phyloP scores from a whole-genome alignment of 92 coral and sea anemone genomes.

The Chrysogorgia sp. region DNA sequence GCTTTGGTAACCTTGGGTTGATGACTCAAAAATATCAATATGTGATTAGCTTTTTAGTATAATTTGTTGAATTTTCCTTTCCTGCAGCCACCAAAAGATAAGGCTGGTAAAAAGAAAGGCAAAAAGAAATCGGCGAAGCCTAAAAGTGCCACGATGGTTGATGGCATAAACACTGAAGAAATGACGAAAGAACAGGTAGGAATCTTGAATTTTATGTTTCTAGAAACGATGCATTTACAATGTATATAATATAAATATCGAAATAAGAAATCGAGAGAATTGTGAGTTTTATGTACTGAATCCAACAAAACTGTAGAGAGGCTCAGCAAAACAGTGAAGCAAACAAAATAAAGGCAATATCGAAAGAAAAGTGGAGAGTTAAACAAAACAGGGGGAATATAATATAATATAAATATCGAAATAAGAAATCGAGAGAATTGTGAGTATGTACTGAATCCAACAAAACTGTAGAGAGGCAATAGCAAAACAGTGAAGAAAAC shows the following conservation, averaged over 20 bases:
- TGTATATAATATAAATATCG: background rate
- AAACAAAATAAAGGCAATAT: too few species aligned
- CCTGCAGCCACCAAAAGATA: slow-evolving; percentile 89
- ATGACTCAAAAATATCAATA: background rate
- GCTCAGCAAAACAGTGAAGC: too few species aligned
- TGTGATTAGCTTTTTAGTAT: background rate
- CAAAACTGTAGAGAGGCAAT: too few species aligned
- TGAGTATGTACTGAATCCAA: too few species aligned
- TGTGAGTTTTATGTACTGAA: too few species aligned
- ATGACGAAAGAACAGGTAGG: slow-evolving; percentile 94
- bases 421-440: background rate
- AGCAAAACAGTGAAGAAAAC: too few species aligned
- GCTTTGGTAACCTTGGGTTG: background rate
- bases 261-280: background rate
- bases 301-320: too few species aligned
- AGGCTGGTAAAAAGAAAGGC: slow-evolving; percentile 83
- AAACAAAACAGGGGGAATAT: too few species aligned
- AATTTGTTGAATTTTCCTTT: background rate
- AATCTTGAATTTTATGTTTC: background rate
- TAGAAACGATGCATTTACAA: too few species aligned
- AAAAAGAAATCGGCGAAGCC: slow-evolving; percentile 97
- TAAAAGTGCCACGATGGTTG: slow-evolving; percentile 95
- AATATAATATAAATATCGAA: background rate
- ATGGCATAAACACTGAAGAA: slow-evolving; percentile 98
- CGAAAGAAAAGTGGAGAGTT: too few species aligned